Evolutionary conservation across 2,797 vertebrate genomes (phyloP).

Genomic region (Sebastes hubbsi): DNA sequence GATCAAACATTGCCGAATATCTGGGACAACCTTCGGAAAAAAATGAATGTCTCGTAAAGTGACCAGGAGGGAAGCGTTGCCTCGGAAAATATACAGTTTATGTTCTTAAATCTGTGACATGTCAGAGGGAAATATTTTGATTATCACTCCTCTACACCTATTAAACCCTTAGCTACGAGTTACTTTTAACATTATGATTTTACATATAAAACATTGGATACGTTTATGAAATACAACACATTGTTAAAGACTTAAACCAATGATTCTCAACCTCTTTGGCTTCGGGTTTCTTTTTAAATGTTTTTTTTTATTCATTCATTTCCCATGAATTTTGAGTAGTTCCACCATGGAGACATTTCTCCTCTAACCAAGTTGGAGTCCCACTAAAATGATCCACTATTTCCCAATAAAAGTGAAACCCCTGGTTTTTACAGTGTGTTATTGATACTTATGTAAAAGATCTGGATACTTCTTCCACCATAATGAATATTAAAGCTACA

Average conservation of each 20-base stretch:
- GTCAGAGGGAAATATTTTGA: neutral
- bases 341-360: neutral
- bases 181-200: neutral
- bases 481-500: neutral
- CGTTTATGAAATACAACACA: neutral
- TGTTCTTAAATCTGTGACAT: neutral
- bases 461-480: too few relatives aligned
- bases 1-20: conserved; percentile 69
- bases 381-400: neutral
- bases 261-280: neutral
- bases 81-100: neutral
- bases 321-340: neutral
- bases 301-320: neutral
- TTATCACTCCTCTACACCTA: neutral
- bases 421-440: neutral
- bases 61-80: conserved; percentile 33
- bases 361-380: neutral
- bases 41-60: conserved; percentile 32
- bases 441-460: neutral
- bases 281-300: neutral
- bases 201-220: neutral
- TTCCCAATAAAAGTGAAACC: neutral
- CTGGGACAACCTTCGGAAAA: conserved; percentile 67
- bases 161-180: neutral
- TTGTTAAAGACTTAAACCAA: neutral